Conservation (phyloP, 1,140 invertebrate genomes). For the Drosophila jambulina region DNA sequence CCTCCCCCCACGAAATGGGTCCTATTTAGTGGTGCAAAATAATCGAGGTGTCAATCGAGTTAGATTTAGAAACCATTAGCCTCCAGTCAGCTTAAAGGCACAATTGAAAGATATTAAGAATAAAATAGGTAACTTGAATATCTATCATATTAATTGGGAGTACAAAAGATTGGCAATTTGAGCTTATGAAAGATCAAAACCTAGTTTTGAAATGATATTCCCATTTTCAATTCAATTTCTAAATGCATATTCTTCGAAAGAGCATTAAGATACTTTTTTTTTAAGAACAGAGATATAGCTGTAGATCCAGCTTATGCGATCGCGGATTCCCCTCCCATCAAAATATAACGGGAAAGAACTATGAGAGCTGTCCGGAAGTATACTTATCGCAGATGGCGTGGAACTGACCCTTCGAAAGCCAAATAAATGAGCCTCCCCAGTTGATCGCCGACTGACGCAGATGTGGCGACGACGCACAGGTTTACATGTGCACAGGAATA, state of each 20-base stretch:
- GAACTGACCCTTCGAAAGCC: slow-evolving; percentile 7
- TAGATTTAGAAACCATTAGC: not conserved
- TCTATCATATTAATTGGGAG: not conserved
- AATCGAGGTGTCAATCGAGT: not conserved
- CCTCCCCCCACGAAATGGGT: not conserved
- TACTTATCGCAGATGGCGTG: slow-evolving; percentile 9
- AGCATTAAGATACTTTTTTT: not conserved
- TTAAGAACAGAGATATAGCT: not conserved
- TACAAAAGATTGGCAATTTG: not conserved
- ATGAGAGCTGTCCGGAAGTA: not conserved
- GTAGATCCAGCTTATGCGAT: not conserved
- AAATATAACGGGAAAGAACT: not conserved
- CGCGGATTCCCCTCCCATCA: not conserved
- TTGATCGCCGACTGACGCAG: slow-evolving; percentile 15
- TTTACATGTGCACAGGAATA: slow-evolving; percentile 15
- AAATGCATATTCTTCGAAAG: not conserved
- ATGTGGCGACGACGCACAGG: slow-evolving; percentile 12
- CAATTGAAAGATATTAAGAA: not conserved
- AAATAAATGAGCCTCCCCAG: slow-evolving; percentile 2
- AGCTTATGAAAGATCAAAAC: not conserved
- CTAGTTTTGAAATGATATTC: not conserved
- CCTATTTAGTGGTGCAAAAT: not conserved
- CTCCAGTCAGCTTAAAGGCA: not conserved
- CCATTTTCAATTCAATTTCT: not conserved
- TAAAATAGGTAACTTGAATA: not conserved